Evolutionary conservation across 2,888 invertebrate species (phyloP).

Genomic region (Agriotes lineatus): DNA sequence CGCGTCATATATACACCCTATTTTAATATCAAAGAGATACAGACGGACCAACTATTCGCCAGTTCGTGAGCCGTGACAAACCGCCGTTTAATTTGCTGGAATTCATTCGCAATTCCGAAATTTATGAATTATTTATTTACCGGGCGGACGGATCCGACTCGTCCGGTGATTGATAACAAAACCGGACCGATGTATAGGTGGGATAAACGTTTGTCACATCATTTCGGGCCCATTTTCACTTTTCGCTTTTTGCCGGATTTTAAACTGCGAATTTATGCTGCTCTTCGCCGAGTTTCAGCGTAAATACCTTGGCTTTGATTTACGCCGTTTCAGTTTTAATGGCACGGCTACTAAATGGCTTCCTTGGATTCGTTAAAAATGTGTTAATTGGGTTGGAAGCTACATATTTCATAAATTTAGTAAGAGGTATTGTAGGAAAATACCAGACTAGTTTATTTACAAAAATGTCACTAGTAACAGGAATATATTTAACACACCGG

Average conservation of each 20-base stretch:
- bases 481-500: too few species aligned
- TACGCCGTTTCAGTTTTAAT: too few species aligned
- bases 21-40: neutral
- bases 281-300: too few species aligned
- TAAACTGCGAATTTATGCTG: too few species aligned
- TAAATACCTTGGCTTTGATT: too few species aligned
- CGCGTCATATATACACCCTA: neutral
- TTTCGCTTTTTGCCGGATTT: constrained; percentile 1
- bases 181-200: constrained; percentile 3
- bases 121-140: constrained; percentile 24
- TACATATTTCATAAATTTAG: too few species aligned
- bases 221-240: constrained; percentile 8
- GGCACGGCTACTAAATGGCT: too few species aligned
- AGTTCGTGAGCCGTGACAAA: neutral
- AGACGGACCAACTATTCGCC: neutral
- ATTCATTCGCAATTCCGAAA: constrained; percentile 18
- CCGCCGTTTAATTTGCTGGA: constrained; percentile 16
- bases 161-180: constrained; percentile 17
- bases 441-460: too few species aligned
- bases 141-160: neutral
- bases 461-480: too few species aligned
- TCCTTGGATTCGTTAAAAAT: too few species aligned
- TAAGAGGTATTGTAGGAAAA: too few species aligned
- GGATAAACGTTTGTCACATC: constrained; percentile 16
- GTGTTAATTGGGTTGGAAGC: too few species aligned